Evolutionary conservation across 2,797 vertebrate species (phyloP).

Genomic region (Poeciliopsis paucimaculata): DNA sequence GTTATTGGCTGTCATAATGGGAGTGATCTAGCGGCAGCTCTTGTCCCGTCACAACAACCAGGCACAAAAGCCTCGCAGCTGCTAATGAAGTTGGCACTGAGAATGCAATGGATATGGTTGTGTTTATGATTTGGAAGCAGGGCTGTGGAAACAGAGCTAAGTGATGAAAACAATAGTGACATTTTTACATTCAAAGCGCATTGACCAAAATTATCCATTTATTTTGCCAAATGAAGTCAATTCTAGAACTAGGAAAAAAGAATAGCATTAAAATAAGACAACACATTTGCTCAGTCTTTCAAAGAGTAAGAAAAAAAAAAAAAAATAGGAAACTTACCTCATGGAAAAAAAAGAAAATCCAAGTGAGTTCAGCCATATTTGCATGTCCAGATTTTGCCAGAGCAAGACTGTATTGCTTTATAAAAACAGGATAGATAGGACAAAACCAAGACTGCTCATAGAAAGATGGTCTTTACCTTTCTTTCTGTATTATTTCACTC

Average conservation of each 20-base stretch:
- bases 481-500: background rate
- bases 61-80: slow-evolving; percentile 51
- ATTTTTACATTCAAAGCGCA: slow-evolving; percentile 20
- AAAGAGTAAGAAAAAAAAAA: slow-evolving; percentile 6
- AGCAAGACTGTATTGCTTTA: slow-evolving; percentile 44
- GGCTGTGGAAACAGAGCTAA: slow-evolving; percentile 15
- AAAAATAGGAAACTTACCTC: slow-evolving; percentile 41
- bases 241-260: slow-evolving; percentile 28
- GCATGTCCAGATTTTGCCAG: slow-evolving; percentile 65
- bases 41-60: slow-evolving; percentile 56
- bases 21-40: slow-evolving; percentile 37
- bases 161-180: slow-evolving; percentile 9
- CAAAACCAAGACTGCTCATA: slow-evolving; percentile 4
- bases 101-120: slow-evolving; percentile 29
- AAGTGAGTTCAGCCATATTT: slow-evolving; percentile 66
- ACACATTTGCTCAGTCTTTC: slow-evolving; percentile 14
- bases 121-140: slow-evolving; percentile 46
- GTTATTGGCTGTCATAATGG: slow-evolving; percentile 40
- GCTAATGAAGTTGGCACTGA: slow-evolving; percentile 49
- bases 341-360: slow-evolving; percentile 46
- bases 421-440: slow-evolving; percentile 49
- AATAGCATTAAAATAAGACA: slow-evolving; percentile 29
- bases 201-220: slow-evolving; percentile 23
- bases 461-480: slow-evolving; percentile 17
- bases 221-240: slow-evolving; percentile 19